Percentiles rank a stretch among this genome's conserved stretches.
phyloP scores from a whole-genome alignment of 2,113 vertebrate genomes.

The Xiphophorus hellerii region DNA sequence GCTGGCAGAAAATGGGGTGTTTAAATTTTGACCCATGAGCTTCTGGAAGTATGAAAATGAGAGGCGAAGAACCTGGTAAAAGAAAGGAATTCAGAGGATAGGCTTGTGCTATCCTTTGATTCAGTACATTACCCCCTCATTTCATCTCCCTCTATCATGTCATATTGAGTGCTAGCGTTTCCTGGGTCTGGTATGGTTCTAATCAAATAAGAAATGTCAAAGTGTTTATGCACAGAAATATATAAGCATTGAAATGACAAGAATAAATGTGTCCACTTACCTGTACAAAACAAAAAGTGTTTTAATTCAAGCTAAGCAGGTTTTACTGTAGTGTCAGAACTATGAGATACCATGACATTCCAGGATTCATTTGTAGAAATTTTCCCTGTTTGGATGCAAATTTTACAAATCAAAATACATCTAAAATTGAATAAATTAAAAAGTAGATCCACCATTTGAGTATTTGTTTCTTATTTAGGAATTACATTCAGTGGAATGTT shows the following conservation, averaged over 20 bases:
- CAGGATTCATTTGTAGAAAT: too few species aligned
- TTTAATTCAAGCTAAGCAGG: slow-evolving; percentile 37
- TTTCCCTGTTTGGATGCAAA: too few species aligned
- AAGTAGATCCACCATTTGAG: too few species aligned
- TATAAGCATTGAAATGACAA: slow-evolving; percentile 25
- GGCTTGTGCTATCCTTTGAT: slow-evolving; percentile 48
- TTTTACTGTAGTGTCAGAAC: slow-evolving; percentile 9
- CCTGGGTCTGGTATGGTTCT: slow-evolving; percentile 63
- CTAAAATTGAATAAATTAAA: too few species aligned
- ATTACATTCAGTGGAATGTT: too few species aligned
- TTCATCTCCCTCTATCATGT: slow-evolving; percentile 60
- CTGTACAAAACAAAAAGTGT: slow-evolving; percentile 5
- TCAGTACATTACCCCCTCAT: slow-evolving; percentile 49
- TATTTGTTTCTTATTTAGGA: too few species aligned
- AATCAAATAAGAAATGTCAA: slow-evolving; percentile 34
- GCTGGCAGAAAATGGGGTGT: slow-evolving; percentile 20
- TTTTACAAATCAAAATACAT: too few species aligned
- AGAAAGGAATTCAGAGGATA: slow-evolving; percentile 52
- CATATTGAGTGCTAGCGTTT: slow-evolving; percentile 74
- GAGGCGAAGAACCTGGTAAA: slow-evolving; percentile 36
- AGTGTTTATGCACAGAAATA: slow-evolving; percentile 27
- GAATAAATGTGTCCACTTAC: slow-evolving; percentile 24
- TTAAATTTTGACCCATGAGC: slow-evolving; percentile 2
- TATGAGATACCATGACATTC: slow-evolving; percentile 13
- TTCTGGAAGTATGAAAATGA: neutral